A percentile compares a stretch with the other conserved stretches of the same genome.
phyloP scores from a whole-genome alignment of 2,888 invertebrate species.

The Eumacrocentrus americanus region DNA sequence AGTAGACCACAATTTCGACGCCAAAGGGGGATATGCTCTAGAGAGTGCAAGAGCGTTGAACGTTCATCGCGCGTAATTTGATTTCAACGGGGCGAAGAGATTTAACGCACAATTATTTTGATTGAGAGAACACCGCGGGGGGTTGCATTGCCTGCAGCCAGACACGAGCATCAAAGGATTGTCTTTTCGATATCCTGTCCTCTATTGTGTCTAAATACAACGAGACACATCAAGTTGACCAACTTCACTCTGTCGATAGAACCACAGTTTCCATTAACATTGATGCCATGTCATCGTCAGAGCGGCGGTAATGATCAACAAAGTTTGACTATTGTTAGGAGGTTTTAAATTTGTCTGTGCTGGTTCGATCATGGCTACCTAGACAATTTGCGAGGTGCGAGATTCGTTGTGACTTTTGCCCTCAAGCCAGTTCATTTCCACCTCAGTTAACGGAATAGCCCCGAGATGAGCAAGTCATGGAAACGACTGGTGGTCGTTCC shows the following conservation, averaged over 20 bases:
- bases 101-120: slow-evolving; percentile 54
- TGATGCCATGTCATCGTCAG: no score
- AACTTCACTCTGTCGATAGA: no score
- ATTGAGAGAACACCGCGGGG: slow-evolving; percentile 42
- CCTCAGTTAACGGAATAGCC: slow-evolving; percentile 19
- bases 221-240: no score
- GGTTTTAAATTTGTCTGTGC: neutral
- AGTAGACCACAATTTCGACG: slow-evolving; percentile 4
- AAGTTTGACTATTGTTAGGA: no score
- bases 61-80: slow-evolving; percentile 40
- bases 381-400: no score
- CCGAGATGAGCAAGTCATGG: slow-evolving; percentile 17
- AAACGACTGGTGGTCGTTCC: slow-evolving; percentile 12
- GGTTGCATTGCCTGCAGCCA: slow-evolving; percentile 17
- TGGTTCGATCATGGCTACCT: neutral
- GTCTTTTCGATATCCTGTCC: neutral
- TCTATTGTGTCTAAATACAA: no score
- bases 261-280: no score
- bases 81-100: slow-evolving; percentile 44
- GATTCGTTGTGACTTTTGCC: no score
- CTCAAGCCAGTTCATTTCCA: slow-evolving; percentile 22
- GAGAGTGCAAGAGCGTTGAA: slow-evolving; percentile 12
- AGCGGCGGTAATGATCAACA: no score
- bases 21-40: neutral
- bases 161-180: slow-evolving; percentile 28